Base-by-base conservation (phyloP, 2,888 invertebrate genomes). In the Andrena bicolor region DNA sequence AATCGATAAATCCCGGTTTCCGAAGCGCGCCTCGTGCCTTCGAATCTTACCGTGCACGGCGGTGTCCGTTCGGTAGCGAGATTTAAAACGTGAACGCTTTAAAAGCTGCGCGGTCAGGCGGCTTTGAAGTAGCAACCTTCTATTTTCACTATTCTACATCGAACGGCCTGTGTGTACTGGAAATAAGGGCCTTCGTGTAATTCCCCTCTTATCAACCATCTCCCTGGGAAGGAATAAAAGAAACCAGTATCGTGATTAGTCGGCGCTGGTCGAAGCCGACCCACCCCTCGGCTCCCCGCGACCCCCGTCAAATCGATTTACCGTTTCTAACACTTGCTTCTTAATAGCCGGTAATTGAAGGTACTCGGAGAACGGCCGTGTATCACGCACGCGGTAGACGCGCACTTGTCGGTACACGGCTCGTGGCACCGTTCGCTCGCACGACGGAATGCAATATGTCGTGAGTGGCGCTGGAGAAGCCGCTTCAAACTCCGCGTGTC, bases 1-100 rank as follows among this genome's bases (percentile, higher is more conserved):
- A 88, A 88, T 89, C 89, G 89, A 90, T 90, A 87, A 87, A 78
- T 85, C 79, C 83, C 58, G 28, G 65, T 74, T 73, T 71, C 73
- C 56, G 41, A 26, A 30, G 61, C 63, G 56, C 28, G 61, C 72
- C 35, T 41, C 48, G 53, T 13, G 20, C 16, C 66, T 51, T 51
- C n/a, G 48, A 56, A 75, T 82, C 82, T 81, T 71, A 49, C 63
- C 58, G 65, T 60, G 51, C 41, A 16, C 41, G 1, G 1, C 23
- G 41, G 41, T 58, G 53, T 56, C 26, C n/a, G 30, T 7, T n/a
- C 13, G 30, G 7, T 41, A 30, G 56, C 51, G 30, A 30, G 30
- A 30, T 23, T 51, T 49, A 23, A 41, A 32, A 13, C 41, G 20
- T 32, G n/a, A 26, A 23, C 16, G 49, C 48, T 53, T 20, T 53